A percentile compares a stretch with the other conserved stretches of the same genome.
Conservation (phyloP, 2,797 vertebrate species). For the Holocentrus rufus region DNA sequence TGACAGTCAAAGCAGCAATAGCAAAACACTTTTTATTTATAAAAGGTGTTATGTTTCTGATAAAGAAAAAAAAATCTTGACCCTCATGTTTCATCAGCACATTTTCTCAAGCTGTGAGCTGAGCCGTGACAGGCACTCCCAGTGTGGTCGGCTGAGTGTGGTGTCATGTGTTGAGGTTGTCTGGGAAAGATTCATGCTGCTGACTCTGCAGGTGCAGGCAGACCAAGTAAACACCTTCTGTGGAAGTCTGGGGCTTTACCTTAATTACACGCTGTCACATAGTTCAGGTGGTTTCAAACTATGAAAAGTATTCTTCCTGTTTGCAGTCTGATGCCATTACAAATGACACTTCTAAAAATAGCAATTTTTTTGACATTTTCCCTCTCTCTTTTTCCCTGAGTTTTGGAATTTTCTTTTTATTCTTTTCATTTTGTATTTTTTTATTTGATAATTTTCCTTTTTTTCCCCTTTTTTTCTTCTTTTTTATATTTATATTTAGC, state of each 20-base stretch:
- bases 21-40: constrained; percentile 8
- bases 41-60: background rate
- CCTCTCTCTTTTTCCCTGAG: no score
- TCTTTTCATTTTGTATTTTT: no score
- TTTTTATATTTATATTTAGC: background rate
- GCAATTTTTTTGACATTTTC: background rate
- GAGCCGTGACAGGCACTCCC: constrained; percentile 25
- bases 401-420: no score
- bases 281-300: constrained; percentile 30
- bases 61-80: background rate
- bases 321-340: constrained; percentile 25
- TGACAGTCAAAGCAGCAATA: background rate
- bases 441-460: no score
- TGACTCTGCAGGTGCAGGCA: constrained; percentile 65
- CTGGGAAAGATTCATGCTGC: constrained; percentile 58
- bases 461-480: background rate
- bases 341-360: constrained; percentile 33
- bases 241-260: constrained; percentile 62
- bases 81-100: constrained; percentile 27
- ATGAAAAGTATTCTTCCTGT: constrained; percentile 39
- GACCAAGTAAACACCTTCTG: constrained; percentile 74
- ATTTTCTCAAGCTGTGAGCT: constrained; percentile 33
- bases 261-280: constrained; percentile 71
- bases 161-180: constrained; percentile 57
- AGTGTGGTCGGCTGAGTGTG: constrained; percentile 49